These are phyloP conservation scores for Beris morrisii DNA, from an alignment of 2,888 invertebrate genomes.

Conservation along the genomic window DNA sequence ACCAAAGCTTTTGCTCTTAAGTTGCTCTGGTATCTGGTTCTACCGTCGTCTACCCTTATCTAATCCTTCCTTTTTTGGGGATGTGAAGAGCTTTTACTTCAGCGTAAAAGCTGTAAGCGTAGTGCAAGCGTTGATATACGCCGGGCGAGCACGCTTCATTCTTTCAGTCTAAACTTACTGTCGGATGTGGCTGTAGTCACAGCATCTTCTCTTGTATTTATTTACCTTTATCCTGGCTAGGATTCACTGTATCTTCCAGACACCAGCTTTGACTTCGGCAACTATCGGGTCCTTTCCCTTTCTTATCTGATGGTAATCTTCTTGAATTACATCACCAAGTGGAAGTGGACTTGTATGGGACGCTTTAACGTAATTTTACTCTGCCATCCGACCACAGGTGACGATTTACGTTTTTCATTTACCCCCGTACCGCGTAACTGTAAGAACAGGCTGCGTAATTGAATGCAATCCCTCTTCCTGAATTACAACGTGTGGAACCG, in stretches of 20 bases:
- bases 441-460: no score
- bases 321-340: conserved; percentile 3
- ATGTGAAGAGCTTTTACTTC: not conserved
- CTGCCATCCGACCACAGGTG: not conserved
- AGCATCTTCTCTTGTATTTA: conserved; percentile 9
- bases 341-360: not conserved
- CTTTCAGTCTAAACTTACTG: conserved; percentile 6
- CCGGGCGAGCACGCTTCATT: conserved; percentile 1
- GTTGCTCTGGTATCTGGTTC: no score
- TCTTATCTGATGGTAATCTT: not conserved
- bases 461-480: no score
- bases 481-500: no score
- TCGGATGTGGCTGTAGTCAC: conserved; percentile 6
- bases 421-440: no score
- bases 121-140: conserved; percentile 18
- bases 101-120: conserved; percentile 10
- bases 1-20: no score
- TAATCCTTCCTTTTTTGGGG: conserved; percentile 1
- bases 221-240: conserved; percentile 1
- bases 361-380: conserved; percentile 12
- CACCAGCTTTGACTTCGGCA: not conserved
- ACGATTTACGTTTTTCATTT: conserved; percentile 1
- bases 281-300: conserved; percentile 19
- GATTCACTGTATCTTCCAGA: conserved; percentile 4
- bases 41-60: not conserved